These are phyloP conservation scores for Uropsilus gracilis DNA, from an alignment of 2,113 vertebrate species.

Conservation along the genomic window DNA sequence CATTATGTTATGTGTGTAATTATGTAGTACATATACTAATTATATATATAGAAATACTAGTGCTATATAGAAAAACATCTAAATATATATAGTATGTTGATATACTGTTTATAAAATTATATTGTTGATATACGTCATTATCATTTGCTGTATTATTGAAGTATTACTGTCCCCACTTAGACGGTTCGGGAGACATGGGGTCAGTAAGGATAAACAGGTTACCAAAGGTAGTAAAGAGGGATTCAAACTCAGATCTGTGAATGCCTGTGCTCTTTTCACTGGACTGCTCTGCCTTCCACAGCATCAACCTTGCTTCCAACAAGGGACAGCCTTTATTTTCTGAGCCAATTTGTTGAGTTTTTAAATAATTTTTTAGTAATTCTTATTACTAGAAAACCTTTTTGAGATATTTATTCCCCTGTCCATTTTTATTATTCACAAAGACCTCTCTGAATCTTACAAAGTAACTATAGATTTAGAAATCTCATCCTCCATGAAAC, in stretches of 20 bases:
- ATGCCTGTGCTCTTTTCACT: no score
- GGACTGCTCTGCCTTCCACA: no score
- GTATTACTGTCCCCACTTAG: not conserved
- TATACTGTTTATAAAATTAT: no score
- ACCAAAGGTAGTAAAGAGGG: not conserved
- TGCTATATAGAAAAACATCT: no score
- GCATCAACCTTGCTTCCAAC: not conserved
- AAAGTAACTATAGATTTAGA: not conserved
- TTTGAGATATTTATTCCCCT: not conserved
- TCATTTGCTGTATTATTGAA: not conserved
- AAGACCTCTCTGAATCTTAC: constrained; percentile 3
- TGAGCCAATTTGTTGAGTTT: not conserved
- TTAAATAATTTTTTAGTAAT: constrained; percentile 36
- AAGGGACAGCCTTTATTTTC: not conserved
- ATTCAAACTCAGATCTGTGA: not conserved
- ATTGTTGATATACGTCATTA: no score
- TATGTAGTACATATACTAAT: no score
- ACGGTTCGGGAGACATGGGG: not conserved
- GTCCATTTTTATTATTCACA: constrained; percentile 17
- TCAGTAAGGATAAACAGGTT: not conserved
- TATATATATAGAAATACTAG: no score
- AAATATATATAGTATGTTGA: no score
- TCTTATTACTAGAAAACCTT: constrained; percentile 24
- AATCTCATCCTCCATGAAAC: constrained; percentile 7
- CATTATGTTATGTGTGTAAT: no score